These are phyloP conservation scores for Cariama cristata DNA, from an alignment of 2,113 vertebrate genomes.

Conservation along the genomic window DNA sequence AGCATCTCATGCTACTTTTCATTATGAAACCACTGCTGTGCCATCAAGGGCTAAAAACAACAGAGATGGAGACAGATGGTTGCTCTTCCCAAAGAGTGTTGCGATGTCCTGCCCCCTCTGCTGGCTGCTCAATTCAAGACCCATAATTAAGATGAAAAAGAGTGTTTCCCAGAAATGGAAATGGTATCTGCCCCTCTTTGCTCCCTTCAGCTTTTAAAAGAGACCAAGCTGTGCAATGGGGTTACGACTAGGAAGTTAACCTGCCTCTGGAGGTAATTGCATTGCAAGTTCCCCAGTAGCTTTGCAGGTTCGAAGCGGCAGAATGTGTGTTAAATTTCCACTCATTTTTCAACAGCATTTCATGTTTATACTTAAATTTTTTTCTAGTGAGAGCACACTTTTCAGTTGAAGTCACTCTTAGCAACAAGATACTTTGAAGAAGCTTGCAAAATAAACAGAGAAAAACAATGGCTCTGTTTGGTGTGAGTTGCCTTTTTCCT, in stretches of 20 bases:
- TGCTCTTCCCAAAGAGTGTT: not conserved
- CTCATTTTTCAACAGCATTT: not conserved
- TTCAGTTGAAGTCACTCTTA: slow-evolving; percentile 38
- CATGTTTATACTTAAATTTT: slow-evolving; percentile 46
- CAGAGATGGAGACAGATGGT: not conserved
- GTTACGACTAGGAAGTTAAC: not conserved
- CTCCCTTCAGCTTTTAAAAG: not conserved
- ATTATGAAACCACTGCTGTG: not conserved
- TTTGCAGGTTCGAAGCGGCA: not conserved
- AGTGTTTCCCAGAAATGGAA: not conserved
- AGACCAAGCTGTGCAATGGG: not conserved
- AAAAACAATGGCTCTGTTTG: not conserved
- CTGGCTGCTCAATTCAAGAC: not conserved
- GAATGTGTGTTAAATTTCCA: slow-evolving; percentile 9
- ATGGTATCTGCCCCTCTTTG: not conserved
- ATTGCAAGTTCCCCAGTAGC: not conserved
- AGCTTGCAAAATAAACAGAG: slow-evolving; percentile 54
- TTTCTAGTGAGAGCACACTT: slow-evolving; percentile 31
- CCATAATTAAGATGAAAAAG: not conserved
- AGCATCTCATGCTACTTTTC: not conserved
- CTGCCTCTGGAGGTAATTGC: fast-evolving
- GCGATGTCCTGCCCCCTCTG: not conserved
- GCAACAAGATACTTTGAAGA: slow-evolving; percentile 54
- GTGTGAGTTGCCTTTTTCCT: not conserved
- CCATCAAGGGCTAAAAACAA: not conserved